A percentile compares a stretch with the other conserved stretches of the same genome.
phyloP scores from a whole-genome alignment of 2,888 invertebrate species.

The Tinea semifulvella region DNA sequence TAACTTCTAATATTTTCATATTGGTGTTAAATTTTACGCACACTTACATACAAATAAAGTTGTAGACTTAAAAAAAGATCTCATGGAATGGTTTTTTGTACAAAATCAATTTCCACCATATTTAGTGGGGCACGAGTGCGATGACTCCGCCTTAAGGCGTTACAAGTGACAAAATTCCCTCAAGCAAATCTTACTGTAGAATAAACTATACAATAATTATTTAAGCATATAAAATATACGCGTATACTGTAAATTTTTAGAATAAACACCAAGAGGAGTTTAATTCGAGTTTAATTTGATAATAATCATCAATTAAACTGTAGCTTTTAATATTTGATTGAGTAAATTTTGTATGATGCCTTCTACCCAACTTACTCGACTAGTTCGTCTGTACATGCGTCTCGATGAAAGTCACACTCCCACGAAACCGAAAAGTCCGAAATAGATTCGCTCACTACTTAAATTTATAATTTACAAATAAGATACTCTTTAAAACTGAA shows the following conservation, averaged over 20 bases:
- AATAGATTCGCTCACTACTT: slow-evolving; percentile 64
- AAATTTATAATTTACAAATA: slow-evolving; percentile 63
- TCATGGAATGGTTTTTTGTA: slow-evolving; percentile 64
- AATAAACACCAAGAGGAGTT: no score
- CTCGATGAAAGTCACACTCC: slow-evolving; percentile 59
- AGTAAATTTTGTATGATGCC: neutral
- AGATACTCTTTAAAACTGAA: slow-evolving; percentile 56
- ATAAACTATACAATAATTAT: no score
- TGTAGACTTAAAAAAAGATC: slow-evolving; percentile 52
- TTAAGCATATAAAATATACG: no score
- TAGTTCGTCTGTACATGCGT: slow-evolving; percentile 57
- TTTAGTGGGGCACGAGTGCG: no score
- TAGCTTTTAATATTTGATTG: neutral
- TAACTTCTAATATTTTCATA: slow-evolving; percentile 54
- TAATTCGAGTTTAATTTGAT: no score
- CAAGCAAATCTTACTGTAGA: no score
- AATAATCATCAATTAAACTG: no score
- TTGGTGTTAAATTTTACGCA: slow-evolving; percentile 66
- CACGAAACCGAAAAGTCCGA: slow-evolving; percentile 42
- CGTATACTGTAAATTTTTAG: no score
- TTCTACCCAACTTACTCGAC: slow-evolving; percentile 33
- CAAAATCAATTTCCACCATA: slow-evolving; percentile 56
- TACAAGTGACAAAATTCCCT: slow-evolving; percentile 38
- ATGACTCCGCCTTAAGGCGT: slow-evolving; percentile 52
- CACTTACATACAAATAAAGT: slow-evolving; percentile 59